phyloP scores from a whole-genome alignment of 2,888 invertebrate genomes.

The Stratiomys singularior region DNA sequence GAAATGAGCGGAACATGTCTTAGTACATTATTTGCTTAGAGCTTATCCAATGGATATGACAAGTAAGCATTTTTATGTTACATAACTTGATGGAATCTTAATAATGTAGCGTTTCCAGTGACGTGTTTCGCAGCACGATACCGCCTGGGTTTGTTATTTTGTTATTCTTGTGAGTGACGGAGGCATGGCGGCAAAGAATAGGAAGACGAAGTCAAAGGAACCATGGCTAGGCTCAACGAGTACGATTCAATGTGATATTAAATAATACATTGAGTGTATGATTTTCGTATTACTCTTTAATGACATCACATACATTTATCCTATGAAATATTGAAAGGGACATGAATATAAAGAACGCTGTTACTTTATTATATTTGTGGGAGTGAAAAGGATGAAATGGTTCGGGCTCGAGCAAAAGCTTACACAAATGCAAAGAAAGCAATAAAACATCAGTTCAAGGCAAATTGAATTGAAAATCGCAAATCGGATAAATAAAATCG shows the following conservation, averaged over 20 bases:
- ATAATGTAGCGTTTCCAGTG: constrained; percentile 33
- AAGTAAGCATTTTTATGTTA: constrained; percentile 45
- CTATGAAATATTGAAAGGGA: background rate
- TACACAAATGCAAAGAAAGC: background rate
- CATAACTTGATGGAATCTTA: constrained; percentile 46
- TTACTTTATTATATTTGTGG: background rate
- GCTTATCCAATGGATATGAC: constrained; percentile 43
- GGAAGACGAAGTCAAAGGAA: background rate
- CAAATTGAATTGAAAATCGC: background rate
- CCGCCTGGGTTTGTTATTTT: background rate
- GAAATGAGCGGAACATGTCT: constrained; percentile 27
- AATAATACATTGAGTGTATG: constrained; percentile 23
- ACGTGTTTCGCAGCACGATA: constrained; percentile 37
- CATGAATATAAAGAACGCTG: background rate
- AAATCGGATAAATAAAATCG: background rate
- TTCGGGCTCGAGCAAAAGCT: background rate
- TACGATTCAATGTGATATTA: constrained; percentile 8
- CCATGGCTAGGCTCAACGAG: background rate
- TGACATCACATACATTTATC: constrained; percentile 15
- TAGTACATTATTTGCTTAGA: constrained; percentile 34
- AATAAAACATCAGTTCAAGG: background rate
- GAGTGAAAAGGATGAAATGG: background rate
- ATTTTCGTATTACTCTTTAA: constrained; percentile 25
- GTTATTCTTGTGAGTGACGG: background rate
- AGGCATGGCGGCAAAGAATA: background rate